Base-by-base conservation (phyloP, 2,888 invertebrate genomes). In the Molorchus minor region DNA sequence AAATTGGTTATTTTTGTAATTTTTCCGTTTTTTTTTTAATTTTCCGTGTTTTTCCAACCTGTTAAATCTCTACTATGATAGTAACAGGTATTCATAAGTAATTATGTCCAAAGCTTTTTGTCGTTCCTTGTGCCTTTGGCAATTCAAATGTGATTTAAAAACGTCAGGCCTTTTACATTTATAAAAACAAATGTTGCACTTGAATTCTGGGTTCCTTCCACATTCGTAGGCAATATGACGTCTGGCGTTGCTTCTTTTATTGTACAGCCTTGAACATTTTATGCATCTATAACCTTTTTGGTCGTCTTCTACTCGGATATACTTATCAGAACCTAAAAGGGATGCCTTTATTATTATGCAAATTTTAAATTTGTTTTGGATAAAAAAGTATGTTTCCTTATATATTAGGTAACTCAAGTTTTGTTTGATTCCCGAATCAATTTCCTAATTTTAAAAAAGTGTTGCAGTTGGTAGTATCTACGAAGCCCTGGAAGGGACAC, bases 221-320 rank as follows among this genome's bases (percentile, higher is more conserved):
- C 62, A 62, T 46, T 62, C 58, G 17, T 55, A 61, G 12, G 36
- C 56, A 15, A 38, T 5, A 29, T 62, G 62, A 13, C 54, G 54
- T 45, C 58, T 46, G 8, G 58, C 19, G 5, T 41, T 45, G 35
- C 53, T 43, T 40, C 58, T 58, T 19, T 56, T 58, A 16, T 58
- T 62, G 36, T 58, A 62, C 4, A 51, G 29, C 38, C 51, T 58
- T 12, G 21, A 17, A 15, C 47, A 47, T 7, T 47, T 47, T 33
- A 44, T 40, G 44, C 61, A 61, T 16, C n/a, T n/a, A n/a, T 35
- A 38, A n/a, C 51, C 43, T 2, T 5, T 25, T 4, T n/a, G n/a
- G n/a, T 7, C 43, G 1, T 43, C 43, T 13, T 25, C 13, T 21
- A 43, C 43, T 13, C n/a, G n/a, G n/a, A 43, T 43, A 21, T 21